These are phyloP conservation scores for Theretra japonica DNA, from an alignment of 2,888 invertebrate genomes.

Conservation along the genomic window DNA sequence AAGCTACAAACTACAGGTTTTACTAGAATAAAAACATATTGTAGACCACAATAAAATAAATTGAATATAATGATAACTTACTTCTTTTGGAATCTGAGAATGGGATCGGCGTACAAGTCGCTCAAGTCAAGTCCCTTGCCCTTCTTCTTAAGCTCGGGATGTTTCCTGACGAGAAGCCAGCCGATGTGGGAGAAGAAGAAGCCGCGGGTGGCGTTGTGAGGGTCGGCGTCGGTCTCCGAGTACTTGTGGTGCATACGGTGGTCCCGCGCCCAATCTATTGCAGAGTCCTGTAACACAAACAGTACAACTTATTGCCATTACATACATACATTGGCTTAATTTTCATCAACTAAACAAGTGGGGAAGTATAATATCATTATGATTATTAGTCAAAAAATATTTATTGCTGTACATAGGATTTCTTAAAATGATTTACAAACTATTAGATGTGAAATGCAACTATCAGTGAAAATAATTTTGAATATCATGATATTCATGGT, in stretches of 20 bases:
- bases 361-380: no score
- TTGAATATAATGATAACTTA: conserved; percentile 73
- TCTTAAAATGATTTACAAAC: no score
- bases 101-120: conserved; percentile 92
- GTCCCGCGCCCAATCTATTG: conserved; percentile 91
- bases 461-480: no score
- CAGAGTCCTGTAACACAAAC: conserved; percentile 85
- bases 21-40: neutral
- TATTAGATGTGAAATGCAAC: no score
- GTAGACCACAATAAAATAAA: neutral
- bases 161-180: conserved; percentile 96
- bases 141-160: conserved; percentile 94
- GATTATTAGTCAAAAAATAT: no score
- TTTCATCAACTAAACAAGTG: no score
- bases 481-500: no score
- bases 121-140: conserved; percentile 94
- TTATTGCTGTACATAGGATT: no score
- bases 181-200: conserved; percentile 99
- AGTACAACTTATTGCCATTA: neutral
- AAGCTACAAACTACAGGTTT: neutral
- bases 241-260: conserved; percentile 96
- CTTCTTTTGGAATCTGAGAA: conserved; percentile 95
- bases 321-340: neutral
- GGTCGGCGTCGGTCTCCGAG: conserved; percentile 97
- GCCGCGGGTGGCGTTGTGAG: conserved; percentile 95